Base-by-base conservation (phyloP, 2,888 invertebrate species). In the Eucera pruinosa region DNA sequence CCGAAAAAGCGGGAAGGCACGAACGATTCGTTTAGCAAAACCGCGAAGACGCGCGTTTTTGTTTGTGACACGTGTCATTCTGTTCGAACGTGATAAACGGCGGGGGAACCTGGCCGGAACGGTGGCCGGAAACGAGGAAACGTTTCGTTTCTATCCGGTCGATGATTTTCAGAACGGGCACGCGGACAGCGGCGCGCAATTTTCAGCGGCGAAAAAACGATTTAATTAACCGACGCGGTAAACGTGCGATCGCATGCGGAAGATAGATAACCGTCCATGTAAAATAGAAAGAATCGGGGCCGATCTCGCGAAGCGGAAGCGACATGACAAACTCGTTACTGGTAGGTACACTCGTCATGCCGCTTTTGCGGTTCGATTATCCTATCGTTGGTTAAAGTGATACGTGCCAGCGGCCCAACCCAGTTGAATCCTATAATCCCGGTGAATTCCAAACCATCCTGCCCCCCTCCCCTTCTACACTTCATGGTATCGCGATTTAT, bases 211-310 rank as follows among this genome's bases (percentile, higher is more conserved):
- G 27, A 0, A 39, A 66, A 55, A 73, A 47, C 58, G 61, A 82
- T 84, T 85, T 86, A 85, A 86, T 85, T 86, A 86, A 84, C 74
- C 77, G 69, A 61, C 58, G 61, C 71, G 61, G 73, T 61, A 74
- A 78, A 54, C 72, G 75, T 13, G 50, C 60, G 58, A 86, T 86
- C 72, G 66, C 58, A 65, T 27, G 60, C 27, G 67, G 25, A 69
- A 62, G 65, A 65, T 68, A 70, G 75, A 83, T 70, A 72, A 66
- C 65, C 45, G 62, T 41, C 48, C 48, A 68, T 50, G 58, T 47
- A 60, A 77, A 80, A 80, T 47, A 55, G 61, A 77, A 81, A 85
- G 68, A 81, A 83, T 78, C 57, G 57, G 55, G 76, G 52, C 30
- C 52, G 73, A 84, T 82, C 67, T 61, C 71, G 57, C 74, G 55